phyloP scores from a whole-genome alignment of 2,113 vertebrate species.

The Varanus salvator region DNA sequence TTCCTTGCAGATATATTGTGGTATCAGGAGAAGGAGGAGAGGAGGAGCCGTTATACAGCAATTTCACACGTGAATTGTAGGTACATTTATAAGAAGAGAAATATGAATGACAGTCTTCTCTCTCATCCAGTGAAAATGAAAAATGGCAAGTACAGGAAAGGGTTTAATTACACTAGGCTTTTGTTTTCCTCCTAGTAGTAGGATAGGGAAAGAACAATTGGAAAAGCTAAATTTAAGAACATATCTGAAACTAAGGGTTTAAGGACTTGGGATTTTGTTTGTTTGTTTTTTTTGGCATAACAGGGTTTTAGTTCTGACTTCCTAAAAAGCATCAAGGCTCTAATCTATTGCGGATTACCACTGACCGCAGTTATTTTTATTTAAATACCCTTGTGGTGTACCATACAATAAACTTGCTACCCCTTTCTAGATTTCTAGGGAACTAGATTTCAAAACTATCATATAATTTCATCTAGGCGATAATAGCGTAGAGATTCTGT shows the following conservation, averaged over 20 bases:
- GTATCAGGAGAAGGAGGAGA: not conserved
- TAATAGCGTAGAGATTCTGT: not conserved
- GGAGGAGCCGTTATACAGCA: conserved; percentile 2
- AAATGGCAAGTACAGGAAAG: not conserved
- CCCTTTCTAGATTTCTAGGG: not conserved
- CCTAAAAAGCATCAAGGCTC: not conserved
- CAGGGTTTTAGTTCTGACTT: not conserved
- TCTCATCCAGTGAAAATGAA: not conserved
- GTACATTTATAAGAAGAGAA: not conserved
- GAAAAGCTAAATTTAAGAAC: not conserved
- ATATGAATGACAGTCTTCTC: not conserved
- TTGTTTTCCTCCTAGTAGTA: not conserved
- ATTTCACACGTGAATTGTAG: conserved; percentile 20
- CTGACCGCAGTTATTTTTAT: not conserved
- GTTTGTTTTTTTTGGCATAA: not conserved
- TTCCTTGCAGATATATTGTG: not conserved
- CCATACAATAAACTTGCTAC: not conserved
- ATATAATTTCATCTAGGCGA: not conserved
- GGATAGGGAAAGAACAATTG: not conserved
- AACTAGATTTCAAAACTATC: not conserved
- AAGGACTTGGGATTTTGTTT: not conserved
- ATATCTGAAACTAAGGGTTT: not conserved
- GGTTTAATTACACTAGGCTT: not conserved
- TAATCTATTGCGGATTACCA: not conserved
- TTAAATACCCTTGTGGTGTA: not conserved